Base-by-base conservation (phyloP, 2,888 invertebrate genomes). In the Melolontha melolontha region DNA sequence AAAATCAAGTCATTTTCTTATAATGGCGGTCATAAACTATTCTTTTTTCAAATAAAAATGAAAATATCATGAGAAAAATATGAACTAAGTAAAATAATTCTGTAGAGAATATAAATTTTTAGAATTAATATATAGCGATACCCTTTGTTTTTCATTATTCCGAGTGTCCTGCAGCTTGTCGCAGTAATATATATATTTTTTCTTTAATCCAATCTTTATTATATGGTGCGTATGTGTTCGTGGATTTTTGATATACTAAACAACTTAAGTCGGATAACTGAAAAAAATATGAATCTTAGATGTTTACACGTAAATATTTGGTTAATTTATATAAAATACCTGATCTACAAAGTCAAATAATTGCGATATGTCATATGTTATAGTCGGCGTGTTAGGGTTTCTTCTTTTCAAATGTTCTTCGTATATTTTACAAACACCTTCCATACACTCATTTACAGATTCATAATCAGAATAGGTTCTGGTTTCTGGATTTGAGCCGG, bases 141-240 rank as follows among this genome's bases (percentile, higher is more conserved):
- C 14, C 49, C 44, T 34, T 54, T 52, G 11, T n/a, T n/a, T n/a
- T n/a, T n/a, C n/a, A n/a, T 71, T 75, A 77, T 34, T 77, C 77
- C 11, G 75, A 57, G 67, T 88, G 88, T 0, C 92, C 93, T 0
- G 95, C 93, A 0, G 97, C 97, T 84, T 97, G 96, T 74, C 96
- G 91, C 71, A 98, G 85, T 77, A 98, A 85, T 4, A 97, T 93
- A 80, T 98, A 98, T 72, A 99, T 97, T 82, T 98, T 97, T 82
- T 99, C 98, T 83, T 99, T 99, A 68, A 99, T 96, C 98, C 98
- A 99, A 78, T 97, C 97, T 85, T 98, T 98, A 83, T 98, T 98
- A 85, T 98, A 98, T 0, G 99, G 99, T 1, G 96, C 95, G 79
- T 99, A 99, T 0, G 96, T 96, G 79, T 96, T 96, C 47, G 95